A percentile compares a stretch with the other conserved stretches of the same genome.
These are phyloP conservation scores for Penaeus vannamei DNA, from an alignment of 1,140 invertebrate species.

Conservation along the genomic window DNA sequence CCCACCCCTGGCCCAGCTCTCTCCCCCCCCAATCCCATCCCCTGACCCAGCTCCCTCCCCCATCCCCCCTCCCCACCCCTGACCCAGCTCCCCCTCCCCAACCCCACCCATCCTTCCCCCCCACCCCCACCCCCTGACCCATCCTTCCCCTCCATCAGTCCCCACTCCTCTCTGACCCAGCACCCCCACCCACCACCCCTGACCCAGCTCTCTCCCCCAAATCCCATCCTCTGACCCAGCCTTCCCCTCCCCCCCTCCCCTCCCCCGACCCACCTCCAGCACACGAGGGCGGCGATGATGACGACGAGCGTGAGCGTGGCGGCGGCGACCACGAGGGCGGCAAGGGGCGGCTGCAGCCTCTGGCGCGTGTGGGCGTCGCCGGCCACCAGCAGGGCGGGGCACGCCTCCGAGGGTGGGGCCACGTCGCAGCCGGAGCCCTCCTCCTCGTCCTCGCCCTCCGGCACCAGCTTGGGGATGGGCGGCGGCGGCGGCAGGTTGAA, in stretches of 20 bases:
- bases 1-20: too few relatives aligned
- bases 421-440: slow-evolving; percentile 50
- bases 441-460: slow-evolving; percentile 43
- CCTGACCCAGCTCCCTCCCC: too few relatives aligned
- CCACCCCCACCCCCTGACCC: too few relatives aligned
- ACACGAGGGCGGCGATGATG: slow-evolving; percentile 60
- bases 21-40: too few relatives aligned
- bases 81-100: too few relatives aligned
- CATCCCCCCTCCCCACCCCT: too few relatives aligned
- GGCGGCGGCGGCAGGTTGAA: slow-evolving; percentile 53
- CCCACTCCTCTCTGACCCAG: too few relatives aligned
- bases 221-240: background rate
- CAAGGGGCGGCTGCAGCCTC: slow-evolving; percentile 60
- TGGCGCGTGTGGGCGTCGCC: slow-evolving; percentile 62
- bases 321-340: slow-evolving; percentile 60
- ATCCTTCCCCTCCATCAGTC: too few relatives aligned
- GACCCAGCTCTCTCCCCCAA: too few relatives aligned
- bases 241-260: background rate
- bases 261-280: slow-evolving; percentile 55
- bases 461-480: slow-evolving; percentile 38
- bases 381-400: slow-evolving; percentile 62
- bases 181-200: too few relatives aligned
- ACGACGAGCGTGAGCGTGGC: slow-evolving; percentile 61
- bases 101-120: too few relatives aligned
- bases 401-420: slow-evolving; percentile 57